Conservation (phyloP, 2,113 vertebrate genomes). For the Rafetus swinhoei region DNA sequence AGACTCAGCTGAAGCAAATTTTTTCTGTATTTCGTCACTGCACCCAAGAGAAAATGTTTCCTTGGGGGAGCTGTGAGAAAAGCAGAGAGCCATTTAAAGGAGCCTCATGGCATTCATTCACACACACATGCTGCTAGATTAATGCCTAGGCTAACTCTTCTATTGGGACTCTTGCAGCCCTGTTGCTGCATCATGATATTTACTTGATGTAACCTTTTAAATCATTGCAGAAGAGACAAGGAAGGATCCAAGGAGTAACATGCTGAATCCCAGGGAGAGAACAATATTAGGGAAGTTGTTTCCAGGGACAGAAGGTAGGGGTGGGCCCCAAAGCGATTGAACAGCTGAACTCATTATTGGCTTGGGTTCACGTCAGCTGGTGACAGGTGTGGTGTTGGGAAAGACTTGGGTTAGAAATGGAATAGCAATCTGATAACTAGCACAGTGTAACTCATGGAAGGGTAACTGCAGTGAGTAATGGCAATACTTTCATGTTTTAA, state of each 20-base stretch:
- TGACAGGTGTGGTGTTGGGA: background rate
- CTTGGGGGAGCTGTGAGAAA: background rate
- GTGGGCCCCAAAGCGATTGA: background rate
- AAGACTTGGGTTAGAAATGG: background rate
- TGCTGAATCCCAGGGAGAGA: background rate
- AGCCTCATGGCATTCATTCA: background rate
- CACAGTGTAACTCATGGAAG: background rate
- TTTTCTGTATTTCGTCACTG: background rate
- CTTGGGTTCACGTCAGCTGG: background rate
- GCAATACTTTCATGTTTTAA: background rate
- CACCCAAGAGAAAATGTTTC: background rate
- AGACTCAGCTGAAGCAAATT: background rate
- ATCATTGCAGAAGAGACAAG: background rate
- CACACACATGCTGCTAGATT: background rate
- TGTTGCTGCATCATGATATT: background rate
- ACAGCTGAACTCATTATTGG: background rate
- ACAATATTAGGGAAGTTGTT: background rate
- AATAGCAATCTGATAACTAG: background rate
- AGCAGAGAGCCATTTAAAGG: constrained; percentile 14
- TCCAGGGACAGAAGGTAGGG: background rate
- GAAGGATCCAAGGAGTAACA: background rate
- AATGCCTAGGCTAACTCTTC: background rate
- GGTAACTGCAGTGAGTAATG: background rate
- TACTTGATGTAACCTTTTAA: background rate
- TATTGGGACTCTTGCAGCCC: background rate